Conservation (phyloP, 2,113 vertebrate genomes). For the Xyliphius kryptos region DNA sequence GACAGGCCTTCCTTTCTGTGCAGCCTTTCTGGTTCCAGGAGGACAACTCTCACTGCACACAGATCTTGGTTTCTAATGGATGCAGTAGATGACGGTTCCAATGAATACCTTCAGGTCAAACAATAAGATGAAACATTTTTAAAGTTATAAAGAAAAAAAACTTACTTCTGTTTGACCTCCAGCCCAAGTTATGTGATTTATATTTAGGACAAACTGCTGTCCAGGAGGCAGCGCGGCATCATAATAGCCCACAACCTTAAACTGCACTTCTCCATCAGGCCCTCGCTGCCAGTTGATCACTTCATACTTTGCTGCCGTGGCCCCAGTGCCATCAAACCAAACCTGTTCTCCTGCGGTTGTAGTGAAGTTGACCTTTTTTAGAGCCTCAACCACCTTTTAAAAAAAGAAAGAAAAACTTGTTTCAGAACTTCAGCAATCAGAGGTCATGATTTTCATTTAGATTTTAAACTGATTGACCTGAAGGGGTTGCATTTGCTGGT, state of each 20-base stretch:
- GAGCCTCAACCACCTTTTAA: constrained; percentile 41
- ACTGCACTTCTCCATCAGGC: constrained; percentile 46
- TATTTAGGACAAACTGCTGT: constrained; percentile 51
- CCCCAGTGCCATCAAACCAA: constrained; percentile 62
- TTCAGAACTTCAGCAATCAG: constrained; percentile 21
- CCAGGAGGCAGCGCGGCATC: constrained; percentile 56
- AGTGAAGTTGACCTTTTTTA: constrained; percentile 55
- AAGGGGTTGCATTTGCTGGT: constrained; percentile 40
- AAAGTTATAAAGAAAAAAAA: too few relatives aligned
- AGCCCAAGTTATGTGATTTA: constrained; percentile 53
- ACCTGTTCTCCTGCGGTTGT: constrained; percentile 52
- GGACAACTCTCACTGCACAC: too few relatives aligned
- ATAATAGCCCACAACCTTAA: constrained; percentile 62
- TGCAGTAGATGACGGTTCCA: neutral
- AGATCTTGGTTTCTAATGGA: too few relatives aligned
- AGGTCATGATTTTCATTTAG: too few relatives aligned
- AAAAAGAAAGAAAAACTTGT: neutral
- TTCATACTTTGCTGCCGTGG: constrained; percentile 57
- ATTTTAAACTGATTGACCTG: too few relatives aligned
- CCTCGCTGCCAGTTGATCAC: constrained; percentile 62
- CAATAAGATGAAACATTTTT: too few relatives aligned
- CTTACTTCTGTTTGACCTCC: constrained; percentile 31
- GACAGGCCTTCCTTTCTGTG: too few relatives aligned
- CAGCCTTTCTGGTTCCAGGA: too few relatives aligned
- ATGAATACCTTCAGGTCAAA: too few relatives aligned